A percentile compares a stretch with the other conserved stretches of the same genome.
These are phyloP conservation scores for Hyperopisus bebe DNA, from an alignment of 2,113 vertebrate genomes.

Conservation along the genomic window DNA sequence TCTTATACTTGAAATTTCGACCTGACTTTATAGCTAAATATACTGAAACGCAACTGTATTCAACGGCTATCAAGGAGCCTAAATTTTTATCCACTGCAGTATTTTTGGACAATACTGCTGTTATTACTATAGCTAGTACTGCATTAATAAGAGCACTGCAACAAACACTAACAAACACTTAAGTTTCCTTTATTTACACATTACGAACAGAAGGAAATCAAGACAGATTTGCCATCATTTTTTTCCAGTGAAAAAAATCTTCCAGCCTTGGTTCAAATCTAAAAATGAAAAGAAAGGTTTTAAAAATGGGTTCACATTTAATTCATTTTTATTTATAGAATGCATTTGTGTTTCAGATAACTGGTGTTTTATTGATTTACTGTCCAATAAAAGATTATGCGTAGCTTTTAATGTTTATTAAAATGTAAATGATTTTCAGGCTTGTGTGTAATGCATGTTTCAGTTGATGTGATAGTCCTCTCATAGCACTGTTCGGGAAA, in stretches of 20 bases:
- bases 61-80: background rate
- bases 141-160: background rate
- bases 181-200: background rate
- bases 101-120: background rate
- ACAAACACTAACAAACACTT: too few species aligned
- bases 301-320: background rate
- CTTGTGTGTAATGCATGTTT: background rate
- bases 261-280: slow-evolving; percentile 28
- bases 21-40: background rate
- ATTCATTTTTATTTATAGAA: background rate
- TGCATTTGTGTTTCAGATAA: background rate
- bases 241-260: slow-evolving; percentile 25
- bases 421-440: background rate
- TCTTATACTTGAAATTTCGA: background rate
- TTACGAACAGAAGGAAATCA: background rate
- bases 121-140: background rate
- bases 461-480: background rate
- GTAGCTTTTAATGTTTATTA: background rate
- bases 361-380: background rate
- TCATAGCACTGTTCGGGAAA: background rate
- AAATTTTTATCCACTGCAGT: background rate
- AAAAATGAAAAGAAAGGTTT: slow-evolving; percentile 20
- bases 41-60: background rate
- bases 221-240: background rate
- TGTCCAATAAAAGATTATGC: background rate